Base-by-base conservation (phyloP, 2,797 vertebrate genomes). In the Dipus sagitta region DNA sequence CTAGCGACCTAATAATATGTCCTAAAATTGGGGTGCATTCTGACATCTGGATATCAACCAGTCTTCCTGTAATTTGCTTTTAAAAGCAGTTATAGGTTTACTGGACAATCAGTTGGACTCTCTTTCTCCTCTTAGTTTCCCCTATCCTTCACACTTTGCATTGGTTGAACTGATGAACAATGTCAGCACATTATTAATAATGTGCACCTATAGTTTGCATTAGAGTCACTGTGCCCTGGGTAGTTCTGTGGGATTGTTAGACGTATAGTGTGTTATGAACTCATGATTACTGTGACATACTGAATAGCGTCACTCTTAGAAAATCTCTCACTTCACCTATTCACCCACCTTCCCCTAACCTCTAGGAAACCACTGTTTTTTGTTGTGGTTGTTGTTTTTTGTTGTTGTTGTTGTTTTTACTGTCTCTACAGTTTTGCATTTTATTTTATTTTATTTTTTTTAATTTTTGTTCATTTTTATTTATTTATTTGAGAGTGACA, bases 261-360 rank as follows among this genome's bases (percentile, higher is more conserved):
- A 94, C 74, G 42, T 32, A 20, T 15, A 5, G 18, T 14, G 11
- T 71, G 24, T 20, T 32, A 47, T 7, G 4, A 1, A 21, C n/a
- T 84, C 17, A 18, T 26, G 1, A 3, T 54, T 18, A 21, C 1
- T 20, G 15, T 5, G 11, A 42, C 11, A 17, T 0, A 23, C 2
- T 62, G 67, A 74, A 52, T 24, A 21, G 2, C 68, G 13, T 60
- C 32, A 64, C 24, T 9, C 10, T 78, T 47, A 28, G 26, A 72
- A 84, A 93, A 11, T 17, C 21, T 14, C 11, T 13, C 12, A 26
- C n/a, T 80, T 64, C 5, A 18, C 17, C n/a, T 75, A 0, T 12
- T 70, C 30, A 47, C 76, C 26, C 0, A 83, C 32, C 34, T 1
- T 2, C 14, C 23, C 3, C 7, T 28, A 64, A 2, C 20, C 10